Conservation (phyloP, 2,113 vertebrate genomes). For the Grallaria varia region DNA sequence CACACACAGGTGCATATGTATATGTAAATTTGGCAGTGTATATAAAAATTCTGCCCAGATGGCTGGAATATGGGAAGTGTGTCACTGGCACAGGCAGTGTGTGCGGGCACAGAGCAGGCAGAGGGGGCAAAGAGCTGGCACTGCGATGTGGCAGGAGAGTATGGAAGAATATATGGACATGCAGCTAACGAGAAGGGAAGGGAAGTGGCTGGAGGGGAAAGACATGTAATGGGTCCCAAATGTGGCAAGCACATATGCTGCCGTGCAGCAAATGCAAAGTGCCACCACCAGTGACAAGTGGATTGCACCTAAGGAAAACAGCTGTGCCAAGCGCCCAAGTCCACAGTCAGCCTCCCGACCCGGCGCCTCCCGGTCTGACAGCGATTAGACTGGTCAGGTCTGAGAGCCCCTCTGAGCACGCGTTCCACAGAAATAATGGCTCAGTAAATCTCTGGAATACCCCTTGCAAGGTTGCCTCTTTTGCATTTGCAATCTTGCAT, state of each 20-base stretch:
- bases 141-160: neutral
- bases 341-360: constrained; percentile 27
- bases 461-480: neutral
- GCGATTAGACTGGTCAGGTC: constrained; percentile 38
- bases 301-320: constrained; percentile 58
- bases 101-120: neutral
- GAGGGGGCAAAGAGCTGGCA: neutral
- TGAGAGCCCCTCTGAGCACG: neutral
- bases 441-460: neutral
- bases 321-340: constrained; percentile 45
- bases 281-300: constrained; percentile 52
- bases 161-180: neutral
- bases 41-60: neutral
- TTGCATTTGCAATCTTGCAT: constrained; percentile 2
- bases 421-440: neutral
- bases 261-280: constrained; percentile 33
- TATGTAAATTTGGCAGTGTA: neutral
- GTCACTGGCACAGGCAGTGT: neutral
- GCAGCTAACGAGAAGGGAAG: constrained; percentile 33
- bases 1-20: neutral
- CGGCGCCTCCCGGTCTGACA: neutral
- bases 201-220: constrained; percentile 38
- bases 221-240: constrained; percentile 25
- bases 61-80: neutral
- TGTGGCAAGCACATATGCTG: constrained; percentile 39